Evolutionary conservation across 2,888 invertebrate genomes (phyloP).

Genomic region (Iphiclides podalirius): DNA sequence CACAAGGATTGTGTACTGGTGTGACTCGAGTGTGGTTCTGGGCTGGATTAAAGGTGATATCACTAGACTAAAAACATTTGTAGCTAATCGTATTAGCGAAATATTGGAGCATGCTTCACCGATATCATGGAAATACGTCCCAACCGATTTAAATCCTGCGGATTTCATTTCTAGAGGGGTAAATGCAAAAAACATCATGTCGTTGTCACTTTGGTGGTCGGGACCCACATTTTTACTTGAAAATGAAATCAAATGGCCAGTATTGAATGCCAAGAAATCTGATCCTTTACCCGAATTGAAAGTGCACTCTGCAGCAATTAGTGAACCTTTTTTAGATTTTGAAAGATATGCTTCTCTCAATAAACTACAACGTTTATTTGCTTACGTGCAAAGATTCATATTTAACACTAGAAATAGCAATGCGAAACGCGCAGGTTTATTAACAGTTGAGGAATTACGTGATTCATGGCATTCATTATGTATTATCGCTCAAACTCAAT

Average conservation of each 20-base stretch:
- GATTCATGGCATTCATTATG: too few relatives aligned
- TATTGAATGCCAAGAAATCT: not conserved
- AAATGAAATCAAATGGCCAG: not conserved
- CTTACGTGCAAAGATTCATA: not conserved
- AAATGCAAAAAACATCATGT: conserved; percentile 5
- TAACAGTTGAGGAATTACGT: too few relatives aligned
- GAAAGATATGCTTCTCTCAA: not conserved
- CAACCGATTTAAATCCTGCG: conserved; percentile 21
- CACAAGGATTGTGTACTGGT: not conserved
- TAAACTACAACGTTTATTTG: not conserved
- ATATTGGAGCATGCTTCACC: not conserved
- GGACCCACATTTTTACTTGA: not conserved
- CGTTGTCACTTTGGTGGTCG: not conserved
- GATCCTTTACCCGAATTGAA: not conserved
- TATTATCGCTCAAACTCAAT: too few relatives aligned
- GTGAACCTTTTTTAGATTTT: not conserved
- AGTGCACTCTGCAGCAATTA: not conserved
- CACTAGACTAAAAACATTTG: not conserved
- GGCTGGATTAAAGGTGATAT: not conserved
- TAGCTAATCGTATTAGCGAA: not conserved
- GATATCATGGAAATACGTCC: conserved; percentile 20
- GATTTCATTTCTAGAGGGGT: conserved; percentile 23
- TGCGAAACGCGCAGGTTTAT: too few relatives aligned
- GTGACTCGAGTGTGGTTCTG: not conserved
- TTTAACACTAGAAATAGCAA: too few relatives aligned